phyloP scores from a whole-genome alignment of 2,113 vertebrate genomes.

The Channa argus region DNA sequence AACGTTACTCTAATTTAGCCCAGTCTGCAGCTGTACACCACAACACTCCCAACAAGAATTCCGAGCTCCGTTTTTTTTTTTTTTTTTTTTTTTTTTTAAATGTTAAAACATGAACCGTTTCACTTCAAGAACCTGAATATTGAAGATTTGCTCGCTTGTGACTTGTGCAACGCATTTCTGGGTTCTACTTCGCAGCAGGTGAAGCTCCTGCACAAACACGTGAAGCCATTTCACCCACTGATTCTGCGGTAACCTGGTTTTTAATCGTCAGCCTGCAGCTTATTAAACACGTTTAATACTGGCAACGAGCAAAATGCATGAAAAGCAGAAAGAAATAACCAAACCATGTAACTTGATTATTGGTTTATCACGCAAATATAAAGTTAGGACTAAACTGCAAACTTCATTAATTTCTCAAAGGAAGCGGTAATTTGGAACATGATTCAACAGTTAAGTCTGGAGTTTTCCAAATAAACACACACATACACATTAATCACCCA shows the following conservation, averaged over 20 bases:
- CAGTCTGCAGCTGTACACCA: conserved; percentile 2
- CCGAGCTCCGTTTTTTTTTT: too few species aligned
- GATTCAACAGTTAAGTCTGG: conserved; percentile 26
- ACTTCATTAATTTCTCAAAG: conserved; percentile 16
- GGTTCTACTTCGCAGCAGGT: not conserved
- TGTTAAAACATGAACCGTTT: too few species aligned
- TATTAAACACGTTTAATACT: not conserved
- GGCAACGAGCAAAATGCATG: not conserved
- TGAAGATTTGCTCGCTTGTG: not conserved
- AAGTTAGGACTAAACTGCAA: not conserved
- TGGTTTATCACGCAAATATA: too few species aligned
- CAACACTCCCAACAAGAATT: not conserved
- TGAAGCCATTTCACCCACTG: not conserved
- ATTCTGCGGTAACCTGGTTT: not conserved
- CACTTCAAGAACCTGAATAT: too few species aligned
- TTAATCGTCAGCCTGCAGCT: not conserved
- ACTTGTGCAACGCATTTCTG: not conserved
- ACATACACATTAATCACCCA: too few species aligned
- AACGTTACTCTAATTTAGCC: conserved; percentile 30
- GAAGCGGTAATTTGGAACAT: conserved; percentile 52
- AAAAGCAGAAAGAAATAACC: too few species aligned
- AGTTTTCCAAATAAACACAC: too few species aligned
- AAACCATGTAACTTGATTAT: too few species aligned
- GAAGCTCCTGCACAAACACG: not conserved
- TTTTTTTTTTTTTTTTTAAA: too few species aligned